Base-by-base conservation (phyloP, 2,888 invertebrate species). In the Nomada flava region DNA sequence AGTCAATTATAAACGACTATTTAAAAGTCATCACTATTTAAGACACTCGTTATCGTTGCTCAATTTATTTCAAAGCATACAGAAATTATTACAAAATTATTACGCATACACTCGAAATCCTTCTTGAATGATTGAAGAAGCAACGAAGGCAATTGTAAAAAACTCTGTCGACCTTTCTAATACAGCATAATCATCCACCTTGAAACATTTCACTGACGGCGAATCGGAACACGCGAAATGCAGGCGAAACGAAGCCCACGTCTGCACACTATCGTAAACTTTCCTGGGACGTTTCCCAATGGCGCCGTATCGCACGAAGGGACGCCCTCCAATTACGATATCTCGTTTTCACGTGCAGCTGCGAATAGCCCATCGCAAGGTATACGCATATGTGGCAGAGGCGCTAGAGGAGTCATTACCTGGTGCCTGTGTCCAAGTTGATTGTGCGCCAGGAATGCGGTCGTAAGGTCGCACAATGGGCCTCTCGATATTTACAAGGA, bases 291-390 rank as follows among this genome's bases (percentile, higher is more conserved):
- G 59, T 76, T 78, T 79, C 74, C 53, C 62, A 53, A 42, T 23
- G 53, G 57, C 63, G 53, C 20, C 10, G 70, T 86, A 81, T 82
- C 83, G 79, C 62, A 15, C 50, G n/a, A 3, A 79, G 72, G 65
- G 81, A 86, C 84, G 82, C 70, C 76, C 82, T 86, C 77, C 86
- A 86, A 86, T 86, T 86, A 86, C 84, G 79, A 86, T 86, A 84
- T 86, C 83, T 86, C 72, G 81, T 86, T 79, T 81, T 79, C 86
- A 67, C 81, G 70, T 83, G 60, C 80, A 86, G 83, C 81, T 79
- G 86, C 69, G 76, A 72, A 78, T 65, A 62, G 75, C 62, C 71
- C 62, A 71, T 83, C 75, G 79, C 83, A 80, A 78, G 55, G 57
- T 64, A 68, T 65, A 63, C 71, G 68, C 70, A 78, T 75, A 67